Evolutionary conservation across 2,113 vertebrate genomes (phyloP).

Genomic region (Odontesthes bonariensis): DNA sequence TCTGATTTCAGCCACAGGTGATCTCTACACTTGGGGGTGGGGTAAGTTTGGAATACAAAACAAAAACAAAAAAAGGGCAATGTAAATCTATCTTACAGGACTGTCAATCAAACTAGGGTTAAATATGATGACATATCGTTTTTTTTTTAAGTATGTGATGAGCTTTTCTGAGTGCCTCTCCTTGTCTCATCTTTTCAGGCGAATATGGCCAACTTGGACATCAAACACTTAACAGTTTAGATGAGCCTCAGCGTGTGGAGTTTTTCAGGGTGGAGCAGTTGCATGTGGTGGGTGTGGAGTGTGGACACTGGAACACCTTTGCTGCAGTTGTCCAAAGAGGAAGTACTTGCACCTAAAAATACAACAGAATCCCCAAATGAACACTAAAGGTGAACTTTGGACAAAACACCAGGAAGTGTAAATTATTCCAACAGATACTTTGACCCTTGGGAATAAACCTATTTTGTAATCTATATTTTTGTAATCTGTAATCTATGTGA

Average conservation of each 20-base stretch:
- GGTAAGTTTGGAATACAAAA: slow-evolving; percentile 83
- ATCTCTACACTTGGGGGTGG: slow-evolving; percentile 98
- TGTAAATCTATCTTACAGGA: no score
- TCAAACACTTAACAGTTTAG: slow-evolving; percentile 74
- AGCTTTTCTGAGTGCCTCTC: slow-evolving; percentile 11
- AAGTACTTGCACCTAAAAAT: slow-evolving; percentile 43
- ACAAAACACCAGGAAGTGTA: slow-evolving; percentile 15
- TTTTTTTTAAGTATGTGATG: background rate
- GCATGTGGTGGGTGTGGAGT: slow-evolving; percentile 84
- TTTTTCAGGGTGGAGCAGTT: slow-evolving; percentile 80
- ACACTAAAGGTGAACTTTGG: slow-evolving; percentile 38
- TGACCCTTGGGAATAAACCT: slow-evolving; percentile 13
- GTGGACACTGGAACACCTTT: slow-evolving; percentile 94
- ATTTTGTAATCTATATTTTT: slow-evolving; percentile 11
- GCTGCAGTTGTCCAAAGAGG: slow-evolving; percentile 62
- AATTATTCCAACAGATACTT: slow-evolving; percentile 16
- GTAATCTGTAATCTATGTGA: background rate
- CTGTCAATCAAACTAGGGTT: background rate
- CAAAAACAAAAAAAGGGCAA: background rate
- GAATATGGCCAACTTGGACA: slow-evolving; percentile 96
- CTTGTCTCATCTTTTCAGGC: slow-evolving; percentile 76
- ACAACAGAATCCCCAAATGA: background rate
- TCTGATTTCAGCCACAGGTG: slow-evolving; percentile 83
- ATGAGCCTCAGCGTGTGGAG: slow-evolving; percentile 83
- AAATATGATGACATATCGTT: background rate